Evolutionary conservation across 37 sponge, comb jelly and placozoan species (phyloP).

Genomic region (Cliona cf. orientalis): DNA sequence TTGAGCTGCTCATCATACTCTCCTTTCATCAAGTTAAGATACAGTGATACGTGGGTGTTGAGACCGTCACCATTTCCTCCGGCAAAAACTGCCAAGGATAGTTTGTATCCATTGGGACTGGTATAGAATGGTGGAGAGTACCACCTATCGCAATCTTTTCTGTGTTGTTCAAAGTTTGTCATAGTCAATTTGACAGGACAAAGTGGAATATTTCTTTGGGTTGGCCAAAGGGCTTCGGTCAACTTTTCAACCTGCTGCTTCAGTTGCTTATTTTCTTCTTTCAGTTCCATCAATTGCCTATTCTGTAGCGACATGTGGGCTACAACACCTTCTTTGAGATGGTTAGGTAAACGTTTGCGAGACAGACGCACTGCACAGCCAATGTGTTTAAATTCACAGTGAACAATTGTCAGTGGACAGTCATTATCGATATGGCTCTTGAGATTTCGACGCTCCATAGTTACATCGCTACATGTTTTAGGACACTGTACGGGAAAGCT

Average conservation of each 20-base stretch:
- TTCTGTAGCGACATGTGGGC: background rate
- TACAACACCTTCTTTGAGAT: background rate
- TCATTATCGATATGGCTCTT: background rate
- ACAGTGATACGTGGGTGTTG: too few species aligned
- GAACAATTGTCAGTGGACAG: background rate
- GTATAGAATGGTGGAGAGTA: too few species aligned
- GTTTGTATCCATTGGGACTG: too few species aligned
- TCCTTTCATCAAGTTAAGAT: too few species aligned
- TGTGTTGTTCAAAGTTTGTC: too few species aligned
- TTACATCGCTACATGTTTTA: background rate
- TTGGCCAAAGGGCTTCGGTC: background rate
- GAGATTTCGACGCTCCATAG: background rate
- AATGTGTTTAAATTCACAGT: background rate
- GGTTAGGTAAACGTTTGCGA: background rate
- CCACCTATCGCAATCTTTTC: too few species aligned
- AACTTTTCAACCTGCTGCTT: background rate
- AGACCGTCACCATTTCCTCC: too few species aligned
- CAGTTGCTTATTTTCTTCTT: background rate
- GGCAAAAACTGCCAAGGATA: too few species aligned
- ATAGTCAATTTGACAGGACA: background rate
- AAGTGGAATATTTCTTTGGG: background rate
- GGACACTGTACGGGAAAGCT: background rate
- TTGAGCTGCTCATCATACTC: too few species aligned
- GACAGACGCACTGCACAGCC: background rate
- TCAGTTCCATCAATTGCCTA: background rate